Conservation (phyloP, 2,888 invertebrate species). For the Spisula subtruncata region DNA sequence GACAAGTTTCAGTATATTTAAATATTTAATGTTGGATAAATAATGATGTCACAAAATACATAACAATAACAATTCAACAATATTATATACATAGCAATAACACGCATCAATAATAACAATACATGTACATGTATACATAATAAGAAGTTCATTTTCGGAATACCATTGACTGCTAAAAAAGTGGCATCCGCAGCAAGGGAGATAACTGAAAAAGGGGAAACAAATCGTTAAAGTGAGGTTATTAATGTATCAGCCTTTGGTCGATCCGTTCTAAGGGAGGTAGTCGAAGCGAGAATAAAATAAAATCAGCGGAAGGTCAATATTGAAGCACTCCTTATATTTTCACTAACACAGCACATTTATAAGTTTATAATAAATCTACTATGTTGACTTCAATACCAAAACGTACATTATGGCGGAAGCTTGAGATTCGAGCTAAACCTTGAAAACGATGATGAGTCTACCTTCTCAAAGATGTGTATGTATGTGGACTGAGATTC, state of each 20-base stretch:
- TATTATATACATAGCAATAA: constrained; percentile 1
- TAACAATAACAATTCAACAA: constrained; percentile 21
- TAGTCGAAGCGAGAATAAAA: not conserved
- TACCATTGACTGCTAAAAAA: no score
- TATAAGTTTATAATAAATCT: no score
- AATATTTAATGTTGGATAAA: constrained; percentile 10
- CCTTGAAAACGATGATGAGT: no score
- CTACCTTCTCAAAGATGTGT: no score
- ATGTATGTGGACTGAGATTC: no score
- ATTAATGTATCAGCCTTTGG: not conserved
- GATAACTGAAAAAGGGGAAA: not conserved
- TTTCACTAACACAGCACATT: no score
- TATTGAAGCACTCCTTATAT: not conserved
- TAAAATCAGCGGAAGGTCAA: not conserved
- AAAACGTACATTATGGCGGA: no score
- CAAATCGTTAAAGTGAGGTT: not conserved
- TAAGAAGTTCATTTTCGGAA: no score
- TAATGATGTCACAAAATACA: not conserved
- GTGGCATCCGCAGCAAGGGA: not conserved
- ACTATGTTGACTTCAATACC: no score
- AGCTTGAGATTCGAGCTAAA: no score
- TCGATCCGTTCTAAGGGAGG: not conserved
- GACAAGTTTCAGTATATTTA: not conserved
- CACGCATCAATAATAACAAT: not conserved
- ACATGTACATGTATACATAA: not conserved